These are phyloP conservation scores for Apteryx mantelli DNA, from an alignment of 2,113 vertebrate genomes.

Conservation along the genomic window DNA sequence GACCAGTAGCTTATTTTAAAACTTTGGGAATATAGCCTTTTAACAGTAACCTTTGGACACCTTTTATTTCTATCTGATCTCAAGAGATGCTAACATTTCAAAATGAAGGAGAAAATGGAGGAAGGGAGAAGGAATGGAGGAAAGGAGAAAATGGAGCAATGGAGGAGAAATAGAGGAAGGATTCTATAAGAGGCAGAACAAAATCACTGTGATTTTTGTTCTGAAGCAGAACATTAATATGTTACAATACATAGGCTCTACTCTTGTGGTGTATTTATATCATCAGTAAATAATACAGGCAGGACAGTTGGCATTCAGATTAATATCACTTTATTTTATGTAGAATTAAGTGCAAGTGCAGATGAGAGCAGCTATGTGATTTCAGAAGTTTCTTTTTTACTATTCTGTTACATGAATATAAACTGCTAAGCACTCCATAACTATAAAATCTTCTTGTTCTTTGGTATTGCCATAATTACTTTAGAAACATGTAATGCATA, in stretches of 20 bases:
- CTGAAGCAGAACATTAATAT: neutral
- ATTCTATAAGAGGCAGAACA: neutral
- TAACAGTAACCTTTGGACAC: neutral
- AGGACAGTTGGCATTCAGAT: conserved; percentile 23
- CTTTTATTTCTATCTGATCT: neutral
- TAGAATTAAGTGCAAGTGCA: conserved; percentile 23
- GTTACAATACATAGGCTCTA: neutral
- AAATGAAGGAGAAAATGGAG: neutral
- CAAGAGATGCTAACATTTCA: neutral
- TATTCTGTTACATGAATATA: neutral
- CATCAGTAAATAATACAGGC: neutral
- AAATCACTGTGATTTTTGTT: neutral
- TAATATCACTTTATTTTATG: conserved; percentile 42
- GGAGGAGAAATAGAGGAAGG: neutral
- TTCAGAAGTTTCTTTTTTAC: conserved; percentile 10
- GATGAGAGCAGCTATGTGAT: neutral
- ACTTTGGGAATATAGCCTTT: neutral
- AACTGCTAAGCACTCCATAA: neutral
- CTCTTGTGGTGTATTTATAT: neutral
- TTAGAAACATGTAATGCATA: neutral
- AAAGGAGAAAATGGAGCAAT: no score
- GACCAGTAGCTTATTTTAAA: neutral
- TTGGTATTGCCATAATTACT: neutral
- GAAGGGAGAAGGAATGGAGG: no score
- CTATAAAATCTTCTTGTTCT: neutral